Percentiles rank a stretch among this genome's conserved stretches.
Evolutionary conservation across 92 coral and sea anemone species (phyloP).

Genomic region (Zoanthus gigantus): DNA sequence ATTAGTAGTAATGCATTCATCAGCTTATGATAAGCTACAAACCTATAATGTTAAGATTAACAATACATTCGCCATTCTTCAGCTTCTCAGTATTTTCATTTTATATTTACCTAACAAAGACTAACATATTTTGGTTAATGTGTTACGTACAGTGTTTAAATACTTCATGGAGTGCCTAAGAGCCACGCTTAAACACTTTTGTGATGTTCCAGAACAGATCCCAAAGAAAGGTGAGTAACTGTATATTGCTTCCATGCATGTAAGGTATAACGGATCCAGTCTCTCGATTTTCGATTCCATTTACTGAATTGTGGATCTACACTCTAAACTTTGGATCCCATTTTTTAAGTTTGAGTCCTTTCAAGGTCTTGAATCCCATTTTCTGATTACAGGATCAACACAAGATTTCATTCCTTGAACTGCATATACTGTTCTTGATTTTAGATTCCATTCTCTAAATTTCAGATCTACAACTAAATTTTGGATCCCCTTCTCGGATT

Average conservation of each 20-base stretch:
- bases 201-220: slow-evolving; percentile 44
- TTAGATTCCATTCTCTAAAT: too few species aligned
- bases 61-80: too few species aligned
- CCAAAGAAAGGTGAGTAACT: slow-evolving; percentile 51
- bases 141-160: slow-evolving; percentile 62
- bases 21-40: too few species aligned
- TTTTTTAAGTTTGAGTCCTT: not conserved
- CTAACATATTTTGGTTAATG: not conserved
- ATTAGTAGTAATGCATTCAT: too few species aligned
- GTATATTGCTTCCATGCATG: not conserved
- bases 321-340: not conserved
- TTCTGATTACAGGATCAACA: not conserved
- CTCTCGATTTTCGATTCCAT: too few species aligned
- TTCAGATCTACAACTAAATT: too few species aligned
- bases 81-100: too few species aligned
- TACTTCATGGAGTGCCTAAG: slow-evolving; percentile 72
- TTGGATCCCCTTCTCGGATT: too few species aligned
- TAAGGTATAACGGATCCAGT: too few species aligned
- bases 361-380: not conserved
- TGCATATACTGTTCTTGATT: too few species aligned
- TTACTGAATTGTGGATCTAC: not conserved
- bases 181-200: slow-evolving; percentile 72
- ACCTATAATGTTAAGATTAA: too few species aligned
- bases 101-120: not conserved
- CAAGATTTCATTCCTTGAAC: too few species aligned